These are phyloP conservation scores for Brachionus plicatilis DNA, from an alignment of 1,140 invertebrate species.

Conservation along the genomic window DNA sequence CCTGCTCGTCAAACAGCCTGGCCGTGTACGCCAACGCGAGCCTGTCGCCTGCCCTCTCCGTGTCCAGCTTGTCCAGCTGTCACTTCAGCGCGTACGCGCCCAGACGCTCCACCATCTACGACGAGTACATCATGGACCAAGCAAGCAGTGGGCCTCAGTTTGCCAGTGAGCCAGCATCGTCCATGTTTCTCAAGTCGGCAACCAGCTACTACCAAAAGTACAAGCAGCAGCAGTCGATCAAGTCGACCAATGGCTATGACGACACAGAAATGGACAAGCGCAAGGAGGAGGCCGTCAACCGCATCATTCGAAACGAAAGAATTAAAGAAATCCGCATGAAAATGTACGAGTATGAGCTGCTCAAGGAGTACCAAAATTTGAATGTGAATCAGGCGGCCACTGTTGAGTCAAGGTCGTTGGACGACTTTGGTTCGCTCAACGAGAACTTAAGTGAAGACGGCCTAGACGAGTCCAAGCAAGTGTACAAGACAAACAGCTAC, in stretches of 20 bases:
- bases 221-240: slow-evolving; percentile 1
- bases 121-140: slow-evolving; percentile 21
- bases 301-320: slow-evolving; percentile 36
- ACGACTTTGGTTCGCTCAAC: neutral
- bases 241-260: neutral
- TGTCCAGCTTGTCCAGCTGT: neutral
- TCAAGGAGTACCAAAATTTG: slow-evolving; percentile 26
- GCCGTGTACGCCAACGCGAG: neutral
- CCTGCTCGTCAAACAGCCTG: neutral
- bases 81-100: neutral
- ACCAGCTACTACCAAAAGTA: slow-evolving; percentile 35
- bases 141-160: neutral
- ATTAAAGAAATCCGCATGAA: slow-evolving; percentile 36
- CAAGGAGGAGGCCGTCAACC: slow-evolving; percentile 34
- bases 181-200: slow-evolving; percentile 26
- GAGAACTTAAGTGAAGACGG: neutral
- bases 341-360: slow-evolving; percentile 26
- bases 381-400: neutral
- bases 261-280: neutral
- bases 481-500: neutral
- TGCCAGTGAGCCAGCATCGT: slow-evolving; percentile 17
- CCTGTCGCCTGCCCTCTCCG: neutral
- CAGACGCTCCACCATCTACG: neutral
- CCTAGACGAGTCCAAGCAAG: neutral
- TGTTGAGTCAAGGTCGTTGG: neutral